Evolutionary conservation across 2,888 invertebrate species (phyloP).

Genomic region (Xestia c-nigrum): DNA sequence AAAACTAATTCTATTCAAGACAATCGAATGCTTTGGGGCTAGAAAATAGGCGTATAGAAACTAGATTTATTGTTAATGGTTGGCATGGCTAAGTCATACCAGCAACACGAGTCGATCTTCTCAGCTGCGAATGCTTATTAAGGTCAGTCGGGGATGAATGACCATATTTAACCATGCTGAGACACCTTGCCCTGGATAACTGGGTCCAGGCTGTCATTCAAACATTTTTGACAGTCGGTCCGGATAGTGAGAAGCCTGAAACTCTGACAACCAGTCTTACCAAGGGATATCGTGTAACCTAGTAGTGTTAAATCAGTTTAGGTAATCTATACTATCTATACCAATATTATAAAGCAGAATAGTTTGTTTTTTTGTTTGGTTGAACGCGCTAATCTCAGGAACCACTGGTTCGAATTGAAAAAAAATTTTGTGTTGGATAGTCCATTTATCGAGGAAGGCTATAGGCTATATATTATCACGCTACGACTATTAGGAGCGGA

Average conservation of each 20-base stretch:
- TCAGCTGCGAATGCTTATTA: background rate
- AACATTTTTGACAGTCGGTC: background rate
- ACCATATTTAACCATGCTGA: background rate
- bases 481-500: too few species aligned
- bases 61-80: background rate
- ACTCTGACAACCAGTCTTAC: background rate
- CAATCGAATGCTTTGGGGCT: conserved; percentile 55
- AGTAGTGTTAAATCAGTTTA: background rate
- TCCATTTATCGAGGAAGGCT: too few species aligned
- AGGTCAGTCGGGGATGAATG: background rate
- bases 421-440: too few species aligned
- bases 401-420: too few species aligned
- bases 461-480: too few species aligned
- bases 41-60: conserved; percentile 46
- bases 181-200: background rate
- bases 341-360: too few species aligned
- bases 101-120: background rate
- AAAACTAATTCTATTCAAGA: conserved; percentile 53
- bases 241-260: background rate
- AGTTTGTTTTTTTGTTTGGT: too few species aligned
- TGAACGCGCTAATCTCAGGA: too few species aligned
- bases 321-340: too few species aligned
- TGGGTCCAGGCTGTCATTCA: background rate
- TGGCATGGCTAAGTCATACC: background rate
- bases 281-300: background rate